Percentiles rank a stretch among this genome's conserved stretches.
phyloP scores from a whole-genome alignment of 2,113 vertebrate species.

The Etia nguti region DNA sequence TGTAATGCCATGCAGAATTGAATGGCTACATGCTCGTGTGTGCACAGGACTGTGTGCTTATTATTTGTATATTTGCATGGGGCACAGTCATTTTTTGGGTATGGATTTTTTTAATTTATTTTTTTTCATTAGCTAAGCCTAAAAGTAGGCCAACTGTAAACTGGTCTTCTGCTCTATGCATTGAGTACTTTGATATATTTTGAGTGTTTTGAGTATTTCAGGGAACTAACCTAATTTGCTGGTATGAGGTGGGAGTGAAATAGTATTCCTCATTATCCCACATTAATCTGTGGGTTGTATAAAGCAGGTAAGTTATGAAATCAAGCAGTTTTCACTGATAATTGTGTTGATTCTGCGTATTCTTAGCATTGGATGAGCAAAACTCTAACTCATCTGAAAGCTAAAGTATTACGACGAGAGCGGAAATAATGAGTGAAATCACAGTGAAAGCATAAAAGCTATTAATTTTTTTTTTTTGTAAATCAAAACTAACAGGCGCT shows the following conservation, averaged over 20 bases:
- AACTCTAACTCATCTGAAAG: not conserved
- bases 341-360: not conserved
- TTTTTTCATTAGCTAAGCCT: not conserved
- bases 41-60: not conserved
- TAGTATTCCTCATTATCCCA: not conserved
- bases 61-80: not conserved
- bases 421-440: not conserved
- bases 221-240: not conserved
- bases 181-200: not conserved
- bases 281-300: not conserved
- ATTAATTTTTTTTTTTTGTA: not conserved
- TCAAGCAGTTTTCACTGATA: not conserved
- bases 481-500: not conserved
- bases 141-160: not conserved
- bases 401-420: not conserved
- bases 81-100: not conserved
- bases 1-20: not conserved
- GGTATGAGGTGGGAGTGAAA: not conserved
- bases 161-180: not conserved
- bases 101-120: not conserved
- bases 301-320: not conserved
- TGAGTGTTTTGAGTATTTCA: not conserved
- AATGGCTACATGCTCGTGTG: not conserved
- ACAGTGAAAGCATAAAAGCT: not conserved
- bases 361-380: not conserved